phyloP scores from a whole-genome alignment of 2,113 vertebrate genomes.

The Lanius ludovicianus region DNA sequence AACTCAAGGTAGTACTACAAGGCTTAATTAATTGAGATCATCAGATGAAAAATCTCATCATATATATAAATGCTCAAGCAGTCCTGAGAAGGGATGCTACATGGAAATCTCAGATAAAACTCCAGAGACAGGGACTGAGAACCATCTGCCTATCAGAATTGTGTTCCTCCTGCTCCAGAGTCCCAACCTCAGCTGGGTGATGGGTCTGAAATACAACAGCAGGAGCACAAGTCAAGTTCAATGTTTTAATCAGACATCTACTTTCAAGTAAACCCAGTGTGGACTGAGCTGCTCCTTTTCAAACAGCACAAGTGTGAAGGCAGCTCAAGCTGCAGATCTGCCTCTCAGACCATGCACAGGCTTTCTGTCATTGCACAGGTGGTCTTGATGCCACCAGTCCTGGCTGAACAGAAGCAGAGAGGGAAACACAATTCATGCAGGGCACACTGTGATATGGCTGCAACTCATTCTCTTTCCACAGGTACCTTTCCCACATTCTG shows the following conservation, averaged over 20 bases:
- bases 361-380: conserved; percentile 2
- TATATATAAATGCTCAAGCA: background rate
- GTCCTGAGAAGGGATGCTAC: background rate
- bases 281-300: conserved; percentile 22
- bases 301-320: conserved; percentile 25
- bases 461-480: background rate
- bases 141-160: background rate
- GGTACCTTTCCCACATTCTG: background rate
- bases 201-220: background rate
- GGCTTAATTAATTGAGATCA: conserved; percentile 48
- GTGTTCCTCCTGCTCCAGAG: background rate
- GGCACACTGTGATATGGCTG: background rate
- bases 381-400: conserved; percentile 23
- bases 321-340: conserved; percentile 23
- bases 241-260: background rate
- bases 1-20: conserved; percentile 14
- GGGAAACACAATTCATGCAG: conserved; percentile 1
- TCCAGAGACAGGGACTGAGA: background rate
- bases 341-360: background rate
- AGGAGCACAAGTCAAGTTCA: background rate
- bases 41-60: conserved; percentile 24
- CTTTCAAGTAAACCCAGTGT: conserved; percentile 6
- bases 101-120: background rate
- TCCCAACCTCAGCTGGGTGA: background rate
- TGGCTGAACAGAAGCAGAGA: conserved; percentile 34